Evolutionary conservation across 1,140 invertebrate genomes (phyloP).

Genomic region (Solen grandis): DNA sequence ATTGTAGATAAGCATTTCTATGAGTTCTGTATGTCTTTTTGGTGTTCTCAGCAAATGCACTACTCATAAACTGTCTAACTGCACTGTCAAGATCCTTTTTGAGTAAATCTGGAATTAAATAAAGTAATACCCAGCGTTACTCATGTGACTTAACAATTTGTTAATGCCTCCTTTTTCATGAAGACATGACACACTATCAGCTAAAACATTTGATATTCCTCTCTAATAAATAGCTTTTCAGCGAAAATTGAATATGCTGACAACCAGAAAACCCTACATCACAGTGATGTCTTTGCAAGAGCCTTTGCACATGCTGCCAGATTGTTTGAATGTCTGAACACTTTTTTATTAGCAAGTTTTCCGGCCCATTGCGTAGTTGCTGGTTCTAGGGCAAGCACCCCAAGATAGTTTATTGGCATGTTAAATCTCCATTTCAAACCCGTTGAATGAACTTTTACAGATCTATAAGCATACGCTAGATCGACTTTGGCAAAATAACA

Average conservation of each 20-base stretch:
- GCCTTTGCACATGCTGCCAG: background rate
- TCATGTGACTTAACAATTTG: no score
- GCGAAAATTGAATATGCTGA: constrained; percentile 10
- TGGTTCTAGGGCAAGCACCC: background rate
- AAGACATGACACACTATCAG: background rate
- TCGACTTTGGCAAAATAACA: background rate
- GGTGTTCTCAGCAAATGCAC: no score
- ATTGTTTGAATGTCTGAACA: no score
- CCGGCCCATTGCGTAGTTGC: background rate
- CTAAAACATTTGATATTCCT: constrained; percentile 13
- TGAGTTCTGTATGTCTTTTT: no score
- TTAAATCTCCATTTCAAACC: background rate
- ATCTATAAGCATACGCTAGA: no score
- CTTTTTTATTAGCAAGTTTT: background rate
- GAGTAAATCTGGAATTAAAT: constrained; percentile 1
- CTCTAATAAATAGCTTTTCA: constrained; percentile 25
- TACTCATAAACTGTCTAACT: no score
- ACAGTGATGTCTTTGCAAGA: no score
- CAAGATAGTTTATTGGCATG: constrained; percentile 7
- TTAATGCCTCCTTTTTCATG: background rate
- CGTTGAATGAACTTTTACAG: no score
- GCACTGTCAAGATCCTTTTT: constrained; percentile 3
- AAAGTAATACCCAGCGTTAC: background rate
- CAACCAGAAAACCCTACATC: constrained; percentile 8
- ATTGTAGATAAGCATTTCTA: no score